Conservation (phyloP, 2,113 vertebrate genomes). For the Euleptes europaea region DNA sequence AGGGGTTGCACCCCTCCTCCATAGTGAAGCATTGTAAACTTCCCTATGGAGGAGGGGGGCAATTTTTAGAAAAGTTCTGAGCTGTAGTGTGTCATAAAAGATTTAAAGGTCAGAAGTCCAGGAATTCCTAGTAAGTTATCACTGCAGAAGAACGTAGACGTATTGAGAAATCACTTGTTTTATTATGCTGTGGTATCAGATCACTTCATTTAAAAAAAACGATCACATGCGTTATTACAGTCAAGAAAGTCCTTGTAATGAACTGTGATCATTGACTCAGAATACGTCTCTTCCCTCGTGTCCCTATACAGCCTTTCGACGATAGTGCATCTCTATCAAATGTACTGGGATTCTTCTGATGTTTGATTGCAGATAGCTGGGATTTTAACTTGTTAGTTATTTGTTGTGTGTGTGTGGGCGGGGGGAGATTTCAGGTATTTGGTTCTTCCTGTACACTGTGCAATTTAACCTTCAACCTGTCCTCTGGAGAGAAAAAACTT, state of each 20-base stretch:
- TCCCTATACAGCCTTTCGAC: background rate
- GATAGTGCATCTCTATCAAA: background rate
- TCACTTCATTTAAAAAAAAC: background rate
- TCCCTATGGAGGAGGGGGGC: too few species aligned
- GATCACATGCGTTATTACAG: background rate
- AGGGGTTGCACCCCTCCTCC: too few species aligned
- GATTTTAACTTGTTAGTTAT: background rate
- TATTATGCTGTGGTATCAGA: background rate
- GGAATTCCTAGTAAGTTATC: conserved; percentile 65
- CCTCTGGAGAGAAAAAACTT: too few species aligned
- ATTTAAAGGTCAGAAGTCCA: conserved; percentile 61
- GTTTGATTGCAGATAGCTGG: too few species aligned
- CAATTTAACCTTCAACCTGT: too few species aligned
- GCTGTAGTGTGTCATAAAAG: conserved; percentile 31
- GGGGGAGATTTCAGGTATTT: too few species aligned
- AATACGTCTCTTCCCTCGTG: too few species aligned
- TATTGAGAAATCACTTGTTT: background rate
- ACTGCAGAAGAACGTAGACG: conserved; percentile 44
- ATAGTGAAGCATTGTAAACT: too few species aligned
- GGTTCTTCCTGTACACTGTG: too few species aligned
- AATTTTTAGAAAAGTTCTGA: conserved; percentile 62
- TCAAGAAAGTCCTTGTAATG: background rate
- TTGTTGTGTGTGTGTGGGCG: background rate
- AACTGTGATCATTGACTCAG: background rate
- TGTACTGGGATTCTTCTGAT: background rate